Evolutionary conservation across 2,888 invertebrate genomes (phyloP).

Genomic region (Scaptomyza flava): DNA sequence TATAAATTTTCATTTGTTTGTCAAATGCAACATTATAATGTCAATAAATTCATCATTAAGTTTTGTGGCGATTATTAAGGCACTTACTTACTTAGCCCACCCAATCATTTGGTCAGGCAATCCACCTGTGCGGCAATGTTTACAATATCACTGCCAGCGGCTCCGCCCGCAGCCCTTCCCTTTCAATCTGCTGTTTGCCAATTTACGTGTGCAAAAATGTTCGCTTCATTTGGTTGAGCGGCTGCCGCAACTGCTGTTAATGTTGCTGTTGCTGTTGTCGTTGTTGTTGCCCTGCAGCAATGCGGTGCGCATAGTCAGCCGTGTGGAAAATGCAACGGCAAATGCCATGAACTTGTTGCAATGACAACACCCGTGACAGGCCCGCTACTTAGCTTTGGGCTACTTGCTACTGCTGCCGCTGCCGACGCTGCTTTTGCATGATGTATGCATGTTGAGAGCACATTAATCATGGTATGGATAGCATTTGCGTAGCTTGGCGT

Average conservation of each 20-base stretch:
- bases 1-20: neutral
- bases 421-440: constrained; percentile 44
- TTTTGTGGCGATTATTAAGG: constrained; percentile 18
- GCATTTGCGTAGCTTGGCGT: constrained; percentile 30
- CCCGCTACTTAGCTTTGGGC: constrained; percentile 59
- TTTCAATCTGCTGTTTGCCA: constrained; percentile 7
- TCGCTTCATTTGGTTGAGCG: constrained; percentile 68
- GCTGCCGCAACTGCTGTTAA: constrained; percentile 56
- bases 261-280: constrained; percentile 23
- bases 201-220: constrained; percentile 59
- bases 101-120: constrained; percentile 1
- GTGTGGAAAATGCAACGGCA: constrained; percentile 63
- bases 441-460: constrained; percentile 58
- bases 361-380: constrained; percentile 60
- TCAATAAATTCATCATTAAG: constrained; percentile 15
- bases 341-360: constrained; percentile 73
- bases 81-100: constrained; percentile 14
- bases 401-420: constrained; percentile 8
- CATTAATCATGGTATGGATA: constrained; percentile 71
- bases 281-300: constrained; percentile 44
- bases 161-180: neutral
- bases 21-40: constrained; percentile 3
- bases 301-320: constrained; percentile 54
- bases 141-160: constrained; percentile 52
- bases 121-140: constrained; percentile 43